Base-by-base conservation (phyloP, 1,140 invertebrate species). In the Nylanderia fulva region DNA sequence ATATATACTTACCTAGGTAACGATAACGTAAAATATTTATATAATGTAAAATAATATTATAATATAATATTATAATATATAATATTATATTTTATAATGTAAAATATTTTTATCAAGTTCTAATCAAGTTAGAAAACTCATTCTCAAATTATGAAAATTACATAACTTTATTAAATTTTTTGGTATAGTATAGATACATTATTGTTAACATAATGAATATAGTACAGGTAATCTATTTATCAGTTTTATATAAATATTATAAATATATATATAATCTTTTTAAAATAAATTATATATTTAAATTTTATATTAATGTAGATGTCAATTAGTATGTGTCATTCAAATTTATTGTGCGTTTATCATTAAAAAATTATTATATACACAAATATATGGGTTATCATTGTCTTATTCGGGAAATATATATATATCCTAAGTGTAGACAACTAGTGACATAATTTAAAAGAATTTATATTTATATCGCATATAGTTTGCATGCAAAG, bases 61-160 rank as follows among this genome's bases (percentile, higher is more conserved):
- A n/a, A n/a, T n/a, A n/a, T n/a, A n/a, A n/a, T n/a, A n/a, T n/a
- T n/a, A n/a, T n/a, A n/a, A n/a, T n/a, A n/a, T n/a, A n/a, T n/a
- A n/a, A n/a, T n/a, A n/a, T n/a, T n/a, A n/a, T n/a, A n/a, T n/a
- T n/a, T n/a, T n/a, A n/a, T 48, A 5, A 48, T 66, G n/a, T 66
- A 79, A 68, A 56, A 68, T 68, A 79, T 54, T n/a, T n/a, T 79
- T 79, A 79, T 68, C 68, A 79, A 79, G 6, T 33, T 68, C 33
- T 54, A 79, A 54, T 52, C 15, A 54, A 79, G 13, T 66, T 79
- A 66, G 4, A 79, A 54, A 79, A 64, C 54, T 8, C 29, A 79
- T 39, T 15, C 45, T 79, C n/a, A 24, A 24, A 8, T 66, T 64
- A 64, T 54, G n/a, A 66, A 79, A 79, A 54, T 66, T 66, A 66